Conservation (phyloP, 2,797 vertebrate species). For the Coluber constrictor region DNA sequence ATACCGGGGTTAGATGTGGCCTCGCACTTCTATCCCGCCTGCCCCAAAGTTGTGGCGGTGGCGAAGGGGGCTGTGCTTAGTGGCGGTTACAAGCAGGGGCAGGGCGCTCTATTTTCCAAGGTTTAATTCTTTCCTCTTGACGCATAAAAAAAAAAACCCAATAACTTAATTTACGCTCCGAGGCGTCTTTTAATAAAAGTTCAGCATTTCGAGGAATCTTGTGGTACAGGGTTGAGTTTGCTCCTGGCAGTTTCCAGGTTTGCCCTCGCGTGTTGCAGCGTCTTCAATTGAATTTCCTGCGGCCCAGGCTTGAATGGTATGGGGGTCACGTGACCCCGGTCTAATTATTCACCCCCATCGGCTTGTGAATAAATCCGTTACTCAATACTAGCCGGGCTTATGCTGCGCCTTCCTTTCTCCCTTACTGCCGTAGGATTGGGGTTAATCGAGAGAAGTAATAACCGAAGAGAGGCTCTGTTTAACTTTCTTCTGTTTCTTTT, state of each 20-base stretch:
- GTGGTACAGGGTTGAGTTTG: neutral
- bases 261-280: neutral
- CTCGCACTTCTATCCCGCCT: neutral
- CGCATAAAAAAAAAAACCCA: neutral
- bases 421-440: constrained; percentile 12
- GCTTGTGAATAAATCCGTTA: constrained; percentile 39
- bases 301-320: constrained; percentile 12
- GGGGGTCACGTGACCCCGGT: constrained; percentile 7
- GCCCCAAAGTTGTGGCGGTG: neutral
- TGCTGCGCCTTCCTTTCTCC: constrained; percentile 36
- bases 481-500: constrained; percentile 13
- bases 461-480: constrained; percentile 6
- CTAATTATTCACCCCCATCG: constrained; percentile 30
- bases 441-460: neutral
- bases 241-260: neutral
- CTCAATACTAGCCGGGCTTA: constrained; percentile 24
- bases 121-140: neutral
- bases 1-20: neutral
- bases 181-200: neutral
- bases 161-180: neutral
- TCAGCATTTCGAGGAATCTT: neutral
- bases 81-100: neutral
- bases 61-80: neutral
- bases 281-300: neutral
- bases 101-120: neutral